Percentiles rank a stretch among this genome's conserved stretches.
These are phyloP conservation scores for Erannis defoliaria DNA, from an alignment of 2,888 invertebrate genomes.

Conservation along the genomic window DNA sequence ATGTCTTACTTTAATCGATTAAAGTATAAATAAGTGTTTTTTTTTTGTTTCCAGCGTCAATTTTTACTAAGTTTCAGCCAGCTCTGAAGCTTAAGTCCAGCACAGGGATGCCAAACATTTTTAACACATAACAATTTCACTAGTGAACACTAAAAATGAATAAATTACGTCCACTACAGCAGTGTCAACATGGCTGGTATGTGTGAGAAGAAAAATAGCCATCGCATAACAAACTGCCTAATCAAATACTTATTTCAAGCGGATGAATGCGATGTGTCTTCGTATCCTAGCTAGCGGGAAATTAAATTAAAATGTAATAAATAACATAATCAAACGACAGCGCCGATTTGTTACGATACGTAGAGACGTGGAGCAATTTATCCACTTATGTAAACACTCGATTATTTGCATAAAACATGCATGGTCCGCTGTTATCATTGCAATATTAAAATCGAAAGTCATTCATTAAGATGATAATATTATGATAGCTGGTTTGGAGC, in stretches of 20 bases:
- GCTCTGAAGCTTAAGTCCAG: no score
- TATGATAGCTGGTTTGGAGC: no score
- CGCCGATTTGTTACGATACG: constrained; percentile 24
- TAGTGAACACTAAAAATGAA: not conserved
- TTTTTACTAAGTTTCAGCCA: no score
- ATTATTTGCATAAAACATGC: constrained; percentile 23
- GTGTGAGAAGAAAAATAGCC: constrained; percentile 12
- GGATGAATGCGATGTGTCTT: constrained; percentile 48
- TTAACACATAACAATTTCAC: not conserved
- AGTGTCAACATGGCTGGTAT: constrained; percentile 27
- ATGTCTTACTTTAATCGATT: no score
- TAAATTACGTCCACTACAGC: constrained; percentile 30
- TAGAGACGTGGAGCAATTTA: constrained; percentile 17
- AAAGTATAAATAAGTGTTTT: no score
- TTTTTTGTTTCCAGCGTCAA: no score
- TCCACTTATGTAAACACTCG: constrained; percentile 6
- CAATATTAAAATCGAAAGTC: not conserved
- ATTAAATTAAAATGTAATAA: constrained; percentile 41
- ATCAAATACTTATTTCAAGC: constrained; percentile 37
- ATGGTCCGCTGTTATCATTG: not conserved
- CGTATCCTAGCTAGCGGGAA: constrained; percentile 38
- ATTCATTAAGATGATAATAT: no score
- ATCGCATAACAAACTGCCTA: constrained; percentile 32
- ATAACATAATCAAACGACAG: constrained; percentile 34
- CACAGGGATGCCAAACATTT: no score